Percentiles rank a stretch among this genome's conserved stretches.
Conservation (phyloP, 2,797 vertebrate species). For the Characodon lateralis region DNA sequence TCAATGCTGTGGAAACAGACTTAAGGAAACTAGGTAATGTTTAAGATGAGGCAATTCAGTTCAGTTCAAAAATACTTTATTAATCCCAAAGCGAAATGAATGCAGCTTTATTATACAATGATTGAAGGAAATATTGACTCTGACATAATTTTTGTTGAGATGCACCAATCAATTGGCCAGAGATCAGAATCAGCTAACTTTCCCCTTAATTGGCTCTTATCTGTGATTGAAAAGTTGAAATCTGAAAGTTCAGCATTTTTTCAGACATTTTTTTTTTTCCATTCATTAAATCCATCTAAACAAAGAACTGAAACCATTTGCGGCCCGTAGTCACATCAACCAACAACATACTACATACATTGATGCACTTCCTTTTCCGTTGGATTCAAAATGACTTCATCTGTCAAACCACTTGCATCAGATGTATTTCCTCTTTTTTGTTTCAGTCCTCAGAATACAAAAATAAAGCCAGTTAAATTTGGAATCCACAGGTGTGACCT, state of each 20-base stretch:
- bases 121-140: background rate
- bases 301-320: background rate
- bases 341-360: background rate
- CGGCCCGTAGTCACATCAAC: background rate
- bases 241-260: background rate
- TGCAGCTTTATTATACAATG: background rate
- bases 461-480: background rate
- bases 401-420: background rate
- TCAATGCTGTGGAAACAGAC: constrained; percentile 88
- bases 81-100: too few species aligned
- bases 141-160: background rate
- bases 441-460: background rate
- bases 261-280: background rate
- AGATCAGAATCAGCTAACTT: background rate
- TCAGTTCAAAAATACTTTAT: too few species aligned
- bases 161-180: background rate
- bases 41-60: background rate
- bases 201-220: background rate
- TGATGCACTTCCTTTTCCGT: background rate
- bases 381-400: background rate
- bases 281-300: background rate
- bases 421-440: background rate
- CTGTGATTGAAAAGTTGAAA: too few species aligned
- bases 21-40: constrained; percentile 92
- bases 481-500: background rate